Evolutionary conservation across 2,113 vertebrate genomes (phyloP), one percentile per base, ranked within the genome.

Genomic region (Galbula dea): DNA sequence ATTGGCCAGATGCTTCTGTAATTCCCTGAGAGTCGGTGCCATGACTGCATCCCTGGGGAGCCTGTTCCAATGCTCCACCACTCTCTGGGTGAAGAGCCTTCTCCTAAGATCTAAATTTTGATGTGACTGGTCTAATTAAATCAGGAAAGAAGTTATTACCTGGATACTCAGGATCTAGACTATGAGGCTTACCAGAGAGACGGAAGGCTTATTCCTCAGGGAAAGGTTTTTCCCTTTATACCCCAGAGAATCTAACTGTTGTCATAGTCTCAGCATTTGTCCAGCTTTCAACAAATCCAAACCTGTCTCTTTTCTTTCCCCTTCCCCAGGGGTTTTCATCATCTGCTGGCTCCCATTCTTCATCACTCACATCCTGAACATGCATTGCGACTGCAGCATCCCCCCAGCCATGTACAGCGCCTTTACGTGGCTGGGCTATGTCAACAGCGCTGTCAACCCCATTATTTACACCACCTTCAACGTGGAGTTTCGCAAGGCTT

Each of bases 391-490:
- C 75, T 99, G 99, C 97, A 98, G 97, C 89, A 98, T 99, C 88
- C 98, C 99, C 1, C 98, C 98, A 8, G 98, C 98, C 88, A 97
- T 99, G 98, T 99, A 99, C 97, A 99, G 98, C 37, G 98, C 99
- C 93, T 99, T 99, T 95, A 99, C 99, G 4, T 99, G 99, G 99
- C 98, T 99, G 77, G 99, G 99, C 83, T 99, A 99, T 1, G 99
- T 99, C 96, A 99, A 99, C 97, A 99, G 99, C 22, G 99, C 99
- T 10, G 98, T 99, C 93, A 99, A 99, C 96, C 99, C 99, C 36
- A 99, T 99, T 94, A 99, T 99, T 89, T 99, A 99, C 96, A 99
- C 99, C 67, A 99, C 99, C 88, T 99, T 99, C 96, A 99, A 99
- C 90, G 97, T 99, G 1, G 99, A 99, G 96, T 99, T 99, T 96